Evolutionary conservation across 2,113 vertebrate species (phyloP), one percentile per base, ranked within the genome.

Genomic region (Corythaeola cristata): DNA sequence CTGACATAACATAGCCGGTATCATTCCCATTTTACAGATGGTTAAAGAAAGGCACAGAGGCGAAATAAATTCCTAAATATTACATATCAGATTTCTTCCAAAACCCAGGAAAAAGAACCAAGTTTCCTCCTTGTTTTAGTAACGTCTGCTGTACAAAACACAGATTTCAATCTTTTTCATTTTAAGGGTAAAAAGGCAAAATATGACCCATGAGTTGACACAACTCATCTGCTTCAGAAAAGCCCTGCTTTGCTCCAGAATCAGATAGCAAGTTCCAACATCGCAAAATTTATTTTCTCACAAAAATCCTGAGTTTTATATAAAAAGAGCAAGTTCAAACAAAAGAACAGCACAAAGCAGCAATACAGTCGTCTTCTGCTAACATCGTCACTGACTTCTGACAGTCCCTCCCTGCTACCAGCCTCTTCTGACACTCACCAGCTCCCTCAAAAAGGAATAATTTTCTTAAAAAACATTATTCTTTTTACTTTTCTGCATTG

Each of bases 131-230:
- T 93, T 78, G 64, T 59, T 95, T 81, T 84, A 91, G 86, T 82
- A 87, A 93, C 2, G 15, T 82, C 62, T 76, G 64, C 50, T 68
- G 80, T 82, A 72, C 64, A 87, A 76, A 93, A 12, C 45, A 20
- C 56, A 93, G 73, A 79, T 97, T 98, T 94, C 88, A 95, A 93
- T 94, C 95, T 92, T 97, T 97, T 95, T 96, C 94, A 97, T 96
- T 97, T 97, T 95, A 97, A 97, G 95, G 77, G 95, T 93, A 97
- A 97, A 94, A 97, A 97, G 82, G 87, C 96, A 96, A 97, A 97
- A 93, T 95, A 85, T 68, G 89, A 94, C 83, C 91, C 20, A 85
- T 55, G 81, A 96, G 96, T 37, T 95, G 96, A 97, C 87, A 95
- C 69, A 97, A 97, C 88, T 98, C 91, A 75, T 97, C 92, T 97